These are phyloP conservation scores for Hylyphantes graminicola DNA, from an alignment of 1,140 invertebrate genomes.

Conservation along the genomic window DNA sequence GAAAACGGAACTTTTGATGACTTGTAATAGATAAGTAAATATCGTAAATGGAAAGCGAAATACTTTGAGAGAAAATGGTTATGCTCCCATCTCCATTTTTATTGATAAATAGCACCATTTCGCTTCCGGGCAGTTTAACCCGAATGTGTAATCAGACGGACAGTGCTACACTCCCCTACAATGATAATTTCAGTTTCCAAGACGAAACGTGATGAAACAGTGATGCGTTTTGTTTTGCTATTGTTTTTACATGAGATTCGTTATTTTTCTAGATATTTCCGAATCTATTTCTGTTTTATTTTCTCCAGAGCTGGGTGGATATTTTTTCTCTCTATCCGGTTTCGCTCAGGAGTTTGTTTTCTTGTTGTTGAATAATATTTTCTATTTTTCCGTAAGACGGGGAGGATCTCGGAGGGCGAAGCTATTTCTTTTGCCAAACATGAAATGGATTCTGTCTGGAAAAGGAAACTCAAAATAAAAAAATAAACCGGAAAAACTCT, in stretches of 20 bases:
- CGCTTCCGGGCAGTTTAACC: constrained; percentile 31
- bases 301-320: background rate
- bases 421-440: constrained; percentile 8
- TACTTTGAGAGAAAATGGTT: constrained; percentile 14
- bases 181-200: constrained; percentile 18
- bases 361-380: constrained; percentile 37
- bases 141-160: constrained; percentile 32
- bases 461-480: background rate
- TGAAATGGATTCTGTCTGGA: constrained; percentile 36
- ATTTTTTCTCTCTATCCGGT: constrained; percentile 3
- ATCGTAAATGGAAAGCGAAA: constrained; percentile 23
- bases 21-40: constrained; percentile 30
- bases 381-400: background rate
- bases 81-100: constrained; percentile 42
- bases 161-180: background rate
- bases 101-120: constrained; percentile 38
- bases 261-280: background rate
- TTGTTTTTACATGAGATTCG: background rate
- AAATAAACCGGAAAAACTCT: too few species aligned
- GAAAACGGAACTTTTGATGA: constrained; percentile 6
- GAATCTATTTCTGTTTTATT: constrained; percentile 17
- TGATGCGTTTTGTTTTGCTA: constrained; percentile 21
- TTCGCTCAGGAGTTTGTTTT: constrained; percentile 15
- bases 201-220: background rate
- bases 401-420: background rate